Percentiles rank a stretch among this genome's conserved stretches.
phyloP scores from a whole-genome alignment of 1,140 invertebrate genomes.

The Himalopsyche phryganea region DNA sequence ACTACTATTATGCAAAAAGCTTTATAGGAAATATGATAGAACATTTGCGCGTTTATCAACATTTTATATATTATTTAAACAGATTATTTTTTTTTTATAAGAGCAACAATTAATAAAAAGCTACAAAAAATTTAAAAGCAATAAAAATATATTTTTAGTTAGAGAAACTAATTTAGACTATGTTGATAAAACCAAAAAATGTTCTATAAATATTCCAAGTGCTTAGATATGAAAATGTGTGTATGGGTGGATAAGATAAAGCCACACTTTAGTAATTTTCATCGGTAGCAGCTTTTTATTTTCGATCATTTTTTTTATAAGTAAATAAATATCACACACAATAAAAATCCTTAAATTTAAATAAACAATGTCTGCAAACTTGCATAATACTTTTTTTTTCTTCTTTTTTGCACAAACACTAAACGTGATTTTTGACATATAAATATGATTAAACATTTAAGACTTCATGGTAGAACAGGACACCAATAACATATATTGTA shows the following conservation, averaged over 20 bases:
- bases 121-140: no score
- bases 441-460: no score
- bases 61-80: no score
- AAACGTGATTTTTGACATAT: neutral
- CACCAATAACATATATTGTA: neutral
- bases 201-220: no score
- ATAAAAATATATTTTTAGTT: no score
- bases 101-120: no score
- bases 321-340: slow-evolving; percentile 7
- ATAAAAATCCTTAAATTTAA: slow-evolving; percentile 15
- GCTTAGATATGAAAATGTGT: slow-evolving; percentile 1
- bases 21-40: no score
- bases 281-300: slow-evolving; percentile 29
- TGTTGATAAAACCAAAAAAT: no score
- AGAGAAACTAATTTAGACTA: no score
- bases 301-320: slow-evolving; percentile 14
- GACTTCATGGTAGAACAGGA: neutral
- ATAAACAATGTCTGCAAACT: neutral
- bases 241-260: slow-evolving; percentile 19
- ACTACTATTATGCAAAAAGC: no score
- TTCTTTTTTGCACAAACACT: neutral
- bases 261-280: slow-evolving; percentile 16
- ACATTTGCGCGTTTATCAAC: no score
- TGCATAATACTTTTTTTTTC: neutral
- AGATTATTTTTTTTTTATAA: no score